phyloP scores from a whole-genome alignment of 1,140 invertebrate species.

The Saccostrea glomerata region DNA sequence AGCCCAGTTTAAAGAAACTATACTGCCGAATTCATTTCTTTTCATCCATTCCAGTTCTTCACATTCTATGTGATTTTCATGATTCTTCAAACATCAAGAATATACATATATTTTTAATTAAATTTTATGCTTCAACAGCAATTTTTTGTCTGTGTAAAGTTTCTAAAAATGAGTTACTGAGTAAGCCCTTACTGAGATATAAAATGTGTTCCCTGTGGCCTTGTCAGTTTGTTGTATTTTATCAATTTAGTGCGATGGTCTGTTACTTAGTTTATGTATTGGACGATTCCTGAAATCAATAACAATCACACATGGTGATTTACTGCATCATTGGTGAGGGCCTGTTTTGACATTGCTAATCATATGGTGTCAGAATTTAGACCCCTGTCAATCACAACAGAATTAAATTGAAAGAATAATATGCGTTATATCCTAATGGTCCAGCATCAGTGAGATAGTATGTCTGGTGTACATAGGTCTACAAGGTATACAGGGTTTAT shows the following conservation, averaged over 20 bases:
- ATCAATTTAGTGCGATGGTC: slow-evolving; percentile 25
- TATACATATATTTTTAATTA: too few relatives aligned
- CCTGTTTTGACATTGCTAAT: not conserved
- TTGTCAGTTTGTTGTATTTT: slow-evolving; percentile 14
- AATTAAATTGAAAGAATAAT: not conserved
- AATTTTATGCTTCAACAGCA: too few relatives aligned
- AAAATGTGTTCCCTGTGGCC: not conserved
- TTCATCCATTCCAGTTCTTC: too few relatives aligned
- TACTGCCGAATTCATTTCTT: too few relatives aligned
- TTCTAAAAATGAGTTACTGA: not conserved
- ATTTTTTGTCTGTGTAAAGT: not conserved
- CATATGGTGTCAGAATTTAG: not conserved
- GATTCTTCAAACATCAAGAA: too few relatives aligned
- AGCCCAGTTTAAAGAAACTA: too few relatives aligned
- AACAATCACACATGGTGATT: not conserved
- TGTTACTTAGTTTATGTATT: not conserved
- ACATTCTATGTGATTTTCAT: too few relatives aligned
- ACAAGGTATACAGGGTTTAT: too few relatives aligned
- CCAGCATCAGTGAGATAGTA: not conserved
- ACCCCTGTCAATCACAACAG: not conserved
- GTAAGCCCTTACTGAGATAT: not conserved
- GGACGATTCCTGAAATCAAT: not conserved
- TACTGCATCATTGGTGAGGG: not conserved
- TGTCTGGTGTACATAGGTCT: too few relatives aligned
- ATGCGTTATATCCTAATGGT: not conserved